These are phyloP conservation scores for Monoplex corrugatus DNA, from an alignment of 2,888 invertebrate species.

Conservation along the genomic window DNA sequence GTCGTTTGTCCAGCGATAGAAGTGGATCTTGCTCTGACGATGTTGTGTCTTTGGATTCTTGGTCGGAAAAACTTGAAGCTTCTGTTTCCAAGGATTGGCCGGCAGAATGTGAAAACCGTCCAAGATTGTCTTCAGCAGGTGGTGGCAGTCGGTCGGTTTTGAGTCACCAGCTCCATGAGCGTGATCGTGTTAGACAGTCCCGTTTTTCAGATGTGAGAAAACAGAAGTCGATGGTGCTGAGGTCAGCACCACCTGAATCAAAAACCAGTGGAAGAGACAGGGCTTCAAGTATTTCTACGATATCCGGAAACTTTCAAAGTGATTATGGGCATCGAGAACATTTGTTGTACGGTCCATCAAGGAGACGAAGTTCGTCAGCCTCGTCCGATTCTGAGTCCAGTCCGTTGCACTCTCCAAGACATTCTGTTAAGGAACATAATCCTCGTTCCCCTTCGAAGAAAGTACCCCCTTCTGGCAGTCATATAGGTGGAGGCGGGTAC, in stretches of 20 bases:
- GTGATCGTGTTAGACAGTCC: background rate
- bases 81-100: constrained; percentile 29
- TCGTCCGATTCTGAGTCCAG: constrained; percentile 32
- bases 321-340: too few relatives aligned
- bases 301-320: constrained; percentile 22
- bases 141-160: background rate
- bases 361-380: constrained; percentile 14
- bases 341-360: background rate
- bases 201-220: background rate
- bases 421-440: background rate
- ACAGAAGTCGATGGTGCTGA: background rate
- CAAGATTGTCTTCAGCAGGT: background rate
- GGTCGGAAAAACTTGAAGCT: constrained; percentile 63
- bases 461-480: constrained; percentile 16
- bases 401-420: constrained; percentile 28
- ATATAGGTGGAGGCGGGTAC: background rate
- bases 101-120: background rate
- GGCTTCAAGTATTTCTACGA: background rate
- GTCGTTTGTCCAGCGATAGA: constrained; percentile 37
- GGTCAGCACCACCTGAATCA: constrained; percentile 25
- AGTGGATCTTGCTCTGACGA: constrained; percentile 62
- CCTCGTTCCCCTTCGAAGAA: constrained; percentile 13
- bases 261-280: background rate
- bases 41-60: constrained; percentile 68
- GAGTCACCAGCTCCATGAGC: background rate